phyloP scores from a whole-genome alignment of 2,888 invertebrate species.

The Zootermopsis nevadensis region DNA sequence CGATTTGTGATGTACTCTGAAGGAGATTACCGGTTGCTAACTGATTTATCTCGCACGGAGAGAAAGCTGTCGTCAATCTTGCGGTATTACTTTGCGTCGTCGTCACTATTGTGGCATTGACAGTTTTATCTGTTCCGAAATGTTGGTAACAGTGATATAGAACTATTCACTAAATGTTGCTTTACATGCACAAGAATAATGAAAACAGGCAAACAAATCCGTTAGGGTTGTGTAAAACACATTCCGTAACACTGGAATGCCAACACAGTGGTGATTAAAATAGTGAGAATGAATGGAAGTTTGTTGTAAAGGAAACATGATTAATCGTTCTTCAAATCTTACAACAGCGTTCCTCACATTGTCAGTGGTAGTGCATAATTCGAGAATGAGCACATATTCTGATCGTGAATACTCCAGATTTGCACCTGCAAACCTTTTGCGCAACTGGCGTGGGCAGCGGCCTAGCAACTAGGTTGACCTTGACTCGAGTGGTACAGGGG shows the following conservation, averaged over 20 bases:
- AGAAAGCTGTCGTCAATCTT: neutral
- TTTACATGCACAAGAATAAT: neutral
- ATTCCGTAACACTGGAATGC: neutral
- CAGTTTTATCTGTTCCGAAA: conserved; percentile 14
- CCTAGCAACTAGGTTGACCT: too few species aligned
- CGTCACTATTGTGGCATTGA: conserved; percentile 7
- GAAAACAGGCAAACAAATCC: neutral
- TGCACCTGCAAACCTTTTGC: too few species aligned
- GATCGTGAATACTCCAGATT: too few species aligned
- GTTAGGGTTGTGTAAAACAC: neutral
- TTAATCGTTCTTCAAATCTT: too few species aligned
- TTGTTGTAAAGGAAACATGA: too few species aligned
- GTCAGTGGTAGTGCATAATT: too few species aligned
- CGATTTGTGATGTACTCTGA: conserved; percentile 9
- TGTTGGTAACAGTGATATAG: conserved; percentile 1
- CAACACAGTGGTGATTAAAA: too few species aligned
- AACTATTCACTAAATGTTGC: neutral
- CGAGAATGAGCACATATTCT: too few species aligned
- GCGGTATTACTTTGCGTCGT: neutral
- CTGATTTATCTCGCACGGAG: neutral
- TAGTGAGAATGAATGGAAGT: too few species aligned
- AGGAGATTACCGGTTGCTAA: conserved; percentile 3
- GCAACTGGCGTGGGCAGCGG: too few species aligned
- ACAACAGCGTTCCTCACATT: too few species aligned
- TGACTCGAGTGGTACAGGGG: too few species aligned